A percentile compares a stretch with the other conserved stretches of the same genome.
Conservation (phyloP, 2,113 vertebrate genomes). For the Elachura formosa region DNA sequence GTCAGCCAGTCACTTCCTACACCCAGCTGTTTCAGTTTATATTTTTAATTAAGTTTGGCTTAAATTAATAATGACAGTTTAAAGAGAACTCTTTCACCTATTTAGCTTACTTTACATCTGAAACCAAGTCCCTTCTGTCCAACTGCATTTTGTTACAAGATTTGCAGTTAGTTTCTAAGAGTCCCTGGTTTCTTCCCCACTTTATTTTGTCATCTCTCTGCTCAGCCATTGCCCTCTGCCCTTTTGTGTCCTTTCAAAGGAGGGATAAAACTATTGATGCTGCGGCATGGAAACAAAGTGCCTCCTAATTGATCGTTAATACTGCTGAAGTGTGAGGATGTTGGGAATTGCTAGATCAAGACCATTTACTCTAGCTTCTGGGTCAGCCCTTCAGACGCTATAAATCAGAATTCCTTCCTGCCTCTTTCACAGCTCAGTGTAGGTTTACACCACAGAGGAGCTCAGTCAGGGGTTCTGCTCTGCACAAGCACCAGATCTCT, state of each 20-base stretch:
- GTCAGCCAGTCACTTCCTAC: constrained; percentile 56
- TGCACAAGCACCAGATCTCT: neutral
- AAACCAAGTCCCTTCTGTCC: constrained; percentile 47
- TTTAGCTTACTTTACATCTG: constrained; percentile 50
- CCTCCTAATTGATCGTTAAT: constrained; percentile 57
- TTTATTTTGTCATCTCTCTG: constrained; percentile 29
- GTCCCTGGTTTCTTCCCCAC: neutral
- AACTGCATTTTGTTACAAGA: constrained; percentile 35
- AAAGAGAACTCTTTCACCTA: constrained; percentile 58
- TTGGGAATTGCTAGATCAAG: constrained; percentile 27
- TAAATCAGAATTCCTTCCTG: constrained; percentile 12
- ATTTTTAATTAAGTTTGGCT: constrained; percentile 62
- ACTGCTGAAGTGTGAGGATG: constrained; percentile 20
- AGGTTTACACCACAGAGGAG: neutral
- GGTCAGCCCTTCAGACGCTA: constrained; percentile 20
- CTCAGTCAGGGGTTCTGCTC: neutral
- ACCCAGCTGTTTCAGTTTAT: constrained; percentile 59
- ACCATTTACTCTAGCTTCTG: constrained; percentile 19
- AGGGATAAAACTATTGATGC: constrained; percentile 17
- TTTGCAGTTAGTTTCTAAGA: constrained; percentile 29
- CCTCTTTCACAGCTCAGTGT: neutral
- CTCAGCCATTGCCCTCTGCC: constrained; percentile 31
- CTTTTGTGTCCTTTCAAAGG: constrained; percentile 25
- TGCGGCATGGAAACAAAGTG: constrained; percentile 19
- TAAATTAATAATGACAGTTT: constrained; percentile 66